A percentile compares a stretch with the other conserved stretches of the same genome.
phyloP scores from a whole-genome alignment of 1,140 invertebrate species.

The Cotesia vestalis region DNA sequence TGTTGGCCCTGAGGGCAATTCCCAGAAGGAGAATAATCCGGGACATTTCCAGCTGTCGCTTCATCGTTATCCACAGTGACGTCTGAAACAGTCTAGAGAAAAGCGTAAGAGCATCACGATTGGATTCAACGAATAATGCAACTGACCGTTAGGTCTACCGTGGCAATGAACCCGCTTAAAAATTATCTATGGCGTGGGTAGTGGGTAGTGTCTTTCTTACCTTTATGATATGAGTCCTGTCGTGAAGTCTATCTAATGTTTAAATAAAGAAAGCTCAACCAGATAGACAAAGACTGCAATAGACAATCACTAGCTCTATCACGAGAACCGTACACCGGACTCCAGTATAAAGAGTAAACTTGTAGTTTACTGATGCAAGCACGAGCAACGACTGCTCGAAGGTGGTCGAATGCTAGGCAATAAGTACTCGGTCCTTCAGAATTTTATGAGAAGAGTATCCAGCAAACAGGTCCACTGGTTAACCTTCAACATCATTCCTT shows the following conservation, averaged over 20 bases:
- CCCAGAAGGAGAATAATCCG: slow-evolving; percentile 40
- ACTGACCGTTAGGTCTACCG: slow-evolving; percentile 25
- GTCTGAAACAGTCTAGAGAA: slow-evolving; percentile 7
- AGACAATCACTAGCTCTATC: not conserved
- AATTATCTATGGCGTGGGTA: slow-evolving; percentile 18
- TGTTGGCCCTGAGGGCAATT: slow-evolving; percentile 9
- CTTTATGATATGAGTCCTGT: slow-evolving; percentile 7
- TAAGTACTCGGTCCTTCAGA: slow-evolving; percentile 13
- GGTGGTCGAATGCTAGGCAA: slow-evolving; percentile 11
- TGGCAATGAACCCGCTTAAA: slow-evolving; percentile 25
- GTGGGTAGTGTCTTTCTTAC: slow-evolving; percentile 21
- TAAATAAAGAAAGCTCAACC: not conserved
- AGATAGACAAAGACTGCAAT: not conserved
- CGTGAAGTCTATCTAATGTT: not conserved
- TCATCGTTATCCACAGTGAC: slow-evolving; percentile 11
- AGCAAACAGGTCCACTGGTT: slow-evolving; percentile 27
- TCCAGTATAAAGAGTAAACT: not conserved
- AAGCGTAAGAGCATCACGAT: slow-evolving; percentile 13
- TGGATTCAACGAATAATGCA: slow-evolving; percentile 12
- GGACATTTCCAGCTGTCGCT: slow-evolving; percentile 23
- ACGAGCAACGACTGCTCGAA: slow-evolving; percentile 3
- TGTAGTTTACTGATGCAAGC: slow-evolving; percentile 3
- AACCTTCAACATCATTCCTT: slow-evolving; percentile 16
- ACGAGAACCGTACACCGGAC: not conserved
- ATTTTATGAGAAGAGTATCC: not conserved